Base-by-base conservation (phyloP, 2,888 invertebrate genomes). In the Odontomyia ornata region DNA sequence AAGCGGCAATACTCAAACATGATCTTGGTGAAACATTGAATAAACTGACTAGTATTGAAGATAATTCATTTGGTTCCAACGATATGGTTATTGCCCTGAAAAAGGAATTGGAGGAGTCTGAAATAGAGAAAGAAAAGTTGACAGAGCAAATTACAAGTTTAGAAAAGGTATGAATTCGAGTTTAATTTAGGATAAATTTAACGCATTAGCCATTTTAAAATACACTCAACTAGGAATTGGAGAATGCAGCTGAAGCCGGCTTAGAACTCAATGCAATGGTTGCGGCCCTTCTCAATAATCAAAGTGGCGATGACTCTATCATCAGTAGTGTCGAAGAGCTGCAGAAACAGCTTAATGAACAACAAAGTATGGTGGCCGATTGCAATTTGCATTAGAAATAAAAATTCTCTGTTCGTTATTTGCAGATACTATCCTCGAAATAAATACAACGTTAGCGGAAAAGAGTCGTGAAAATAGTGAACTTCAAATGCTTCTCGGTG, bases 221-320 rank as follows among this genome's bases (percentile, higher is more conserved):
- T 36, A 36, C 36, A 77, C 47, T 62, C 71, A 23, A 64, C 76
- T 76, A 90, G 83, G 91, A 95, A 83, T 89, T 95, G 57, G 95
- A 95, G 85, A 92, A 91, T 82, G 93, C 94, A 0, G 93, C 95
- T 0, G 93, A 94, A 82, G 93, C 94, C 7, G 92, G 92, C 60
- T 87, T 95, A 80, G 95, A 95, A 85, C 84, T 93, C 69, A 92
- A 93, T 82, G 88, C 89, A 82, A 91, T 92, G 88, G 85, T 93
- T 36, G 88, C 91, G 0, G 92, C 92, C 82, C 88, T 92, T 80
- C 85, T 93, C 72, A 90, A 88, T 78, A 91, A 93, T 77, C 93
- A 94, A 79, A 90, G 91, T 79, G 89, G 92, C 0, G 90, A 90
- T 83, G 89, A 90, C 78, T 90, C 89, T 1, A 85, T 92, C 62